Evolutionary conservation across 1,140 invertebrate species (phyloP).

Genomic region (Lasaia peninsularis): DNA sequence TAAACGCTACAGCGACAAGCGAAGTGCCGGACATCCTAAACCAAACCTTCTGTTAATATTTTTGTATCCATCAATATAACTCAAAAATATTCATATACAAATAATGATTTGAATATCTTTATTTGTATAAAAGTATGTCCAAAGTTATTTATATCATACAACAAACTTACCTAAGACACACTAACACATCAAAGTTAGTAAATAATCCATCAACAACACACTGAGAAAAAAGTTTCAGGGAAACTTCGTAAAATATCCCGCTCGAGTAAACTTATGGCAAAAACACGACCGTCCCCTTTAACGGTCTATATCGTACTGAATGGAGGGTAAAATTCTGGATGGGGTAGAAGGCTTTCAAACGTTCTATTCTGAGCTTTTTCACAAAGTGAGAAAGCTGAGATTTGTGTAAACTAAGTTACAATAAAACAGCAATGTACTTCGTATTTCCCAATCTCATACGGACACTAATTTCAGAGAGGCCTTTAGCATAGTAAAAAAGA

Average conservation of each 20-base stretch:
- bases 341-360: constrained; percentile 1
- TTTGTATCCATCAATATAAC: too few relatives aligned
- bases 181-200: background rate
- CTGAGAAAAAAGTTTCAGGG: background rate
- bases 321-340: constrained; percentile 14
- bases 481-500: background rate
- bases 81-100: too few relatives aligned
- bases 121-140: too few relatives aligned
- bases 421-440: constrained; percentile 20
- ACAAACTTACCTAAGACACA: background rate
- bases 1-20: too few relatives aligned
- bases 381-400: background rate
- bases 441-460: constrained; percentile 48
- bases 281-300: constrained; percentile 19
- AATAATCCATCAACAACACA: background rate
- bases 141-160: background rate
- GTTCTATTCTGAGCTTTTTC: background rate
- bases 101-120: too few relatives aligned
- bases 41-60: too few relatives aligned
- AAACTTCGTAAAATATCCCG: constrained; percentile 17
- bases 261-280: constrained; percentile 23
- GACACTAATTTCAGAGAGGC: constrained; percentile 48
- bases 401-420: background rate
- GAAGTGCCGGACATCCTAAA: too few relatives aligned
- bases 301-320: constrained; percentile 31